These are phyloP conservation scores for Drosophila pruinosa DNA, from an alignment of 1,140 invertebrate species.

Conservation along the genomic window DNA sequence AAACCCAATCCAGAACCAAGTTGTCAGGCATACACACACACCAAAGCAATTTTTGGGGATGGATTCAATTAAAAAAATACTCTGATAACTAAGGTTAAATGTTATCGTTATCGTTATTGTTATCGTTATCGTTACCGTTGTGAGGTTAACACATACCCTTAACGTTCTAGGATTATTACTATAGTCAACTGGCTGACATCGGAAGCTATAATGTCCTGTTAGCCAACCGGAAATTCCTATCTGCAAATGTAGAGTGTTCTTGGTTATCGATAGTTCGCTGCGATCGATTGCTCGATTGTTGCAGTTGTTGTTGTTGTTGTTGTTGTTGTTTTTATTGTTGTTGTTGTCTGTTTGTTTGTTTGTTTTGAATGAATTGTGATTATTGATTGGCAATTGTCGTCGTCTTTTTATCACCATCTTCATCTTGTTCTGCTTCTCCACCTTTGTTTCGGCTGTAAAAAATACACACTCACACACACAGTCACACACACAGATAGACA, in stretches of 20 bases:
- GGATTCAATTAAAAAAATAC: too few relatives aligned
- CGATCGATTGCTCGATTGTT: constrained; percentile 5
- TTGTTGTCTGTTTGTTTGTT: too few relatives aligned
- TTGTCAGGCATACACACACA: constrained; percentile 12
- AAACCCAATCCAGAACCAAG: constrained; percentile 30
- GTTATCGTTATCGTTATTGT: constrained; percentile 22
- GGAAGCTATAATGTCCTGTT: constrained; percentile 95
- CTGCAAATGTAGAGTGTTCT: constrained; percentile 86
- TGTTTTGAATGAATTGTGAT: constrained; percentile 18
- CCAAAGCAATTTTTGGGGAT: neutral
- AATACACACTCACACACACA: constrained; percentile 9
- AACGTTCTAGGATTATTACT: constrained; percentile 93
- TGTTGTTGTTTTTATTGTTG: neutral
- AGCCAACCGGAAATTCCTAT: constrained; percentile 93
- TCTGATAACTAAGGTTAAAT: too few relatives aligned
- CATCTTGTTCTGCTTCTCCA: constrained; percentile 7
- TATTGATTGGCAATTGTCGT: neutral
- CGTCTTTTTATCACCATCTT: too few relatives aligned
- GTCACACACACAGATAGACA: constrained; percentile 5
- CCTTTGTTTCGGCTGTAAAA: constrained; percentile 24
- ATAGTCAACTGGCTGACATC: constrained; percentile 98
- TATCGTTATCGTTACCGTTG: constrained; percentile 44
- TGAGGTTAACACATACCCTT: constrained; percentile 87
- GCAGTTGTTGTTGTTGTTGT: neutral
- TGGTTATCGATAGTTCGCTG: neutral